Base-by-base conservation (phyloP, 2,888 invertebrate genomes). In the Chesias legatella region DNA sequence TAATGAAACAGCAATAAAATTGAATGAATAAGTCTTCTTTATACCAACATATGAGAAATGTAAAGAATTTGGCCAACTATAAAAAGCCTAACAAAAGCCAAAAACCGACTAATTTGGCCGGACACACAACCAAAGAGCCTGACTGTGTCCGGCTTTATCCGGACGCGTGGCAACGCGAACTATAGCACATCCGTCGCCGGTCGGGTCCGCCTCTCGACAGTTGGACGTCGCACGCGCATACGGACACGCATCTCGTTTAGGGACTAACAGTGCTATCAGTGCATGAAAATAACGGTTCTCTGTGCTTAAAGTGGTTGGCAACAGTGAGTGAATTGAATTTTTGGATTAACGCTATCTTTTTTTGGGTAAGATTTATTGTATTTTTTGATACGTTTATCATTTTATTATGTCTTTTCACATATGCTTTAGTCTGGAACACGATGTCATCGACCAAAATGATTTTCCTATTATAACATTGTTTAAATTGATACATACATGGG, bases 141-240 rank as follows among this genome's bases (percentile, higher is more conserved):
- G n/a, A n/a, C n/a, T n/a, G n/a, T n/a, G n/a, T n/a, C n/a, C n/a
- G n/a, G n/a, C n/a, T n/a, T n/a, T n/a, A n/a, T n/a, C n/a, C n/a
- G n/a, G n/a, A n/a, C n/a, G n/a, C n/a, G n/a, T n/a, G n/a, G n/a
- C n/a, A n/a, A n/a, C n/a, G n/a, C n/a, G n/a, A n/a, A n/a, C n/a
- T n/a, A n/a, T 53, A 53, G 61, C 65, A 69, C 73, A 74, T 78
- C 76, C 80, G 79, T 67, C 63, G 60, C 63, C 62, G 64, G 62
- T 63, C 53, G 51, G 44, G 27, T 43, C 39, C 42, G 46, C 40
- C 41, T 53, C 55, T 53, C 63, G 58, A 63, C 68, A 77, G 76
- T 59, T 56, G 58, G 55, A 47, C 72, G 65, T 57, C 83, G 73
- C 74, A 63, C 67, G 81, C 80, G 83, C 82, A 78, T 63, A 72